Conservation (phyloP, 1,140 invertebrate species). For the Diorhabda sublineata region DNA sequence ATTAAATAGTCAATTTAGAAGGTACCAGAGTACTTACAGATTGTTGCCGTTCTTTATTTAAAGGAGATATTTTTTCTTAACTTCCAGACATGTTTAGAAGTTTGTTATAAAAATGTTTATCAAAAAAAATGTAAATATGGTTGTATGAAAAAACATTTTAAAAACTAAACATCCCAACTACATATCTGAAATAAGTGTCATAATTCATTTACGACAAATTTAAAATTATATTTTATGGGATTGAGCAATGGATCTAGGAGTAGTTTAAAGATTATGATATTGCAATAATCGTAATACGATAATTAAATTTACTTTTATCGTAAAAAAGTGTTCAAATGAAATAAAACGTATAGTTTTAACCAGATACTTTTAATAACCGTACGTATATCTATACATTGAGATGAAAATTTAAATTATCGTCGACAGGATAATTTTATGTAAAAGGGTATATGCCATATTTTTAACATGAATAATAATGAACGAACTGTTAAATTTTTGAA, state of each 20-base stretch:
- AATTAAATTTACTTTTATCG: background rate
- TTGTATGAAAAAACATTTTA: no score
- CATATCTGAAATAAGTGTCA: no score
- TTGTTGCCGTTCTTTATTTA: no score
- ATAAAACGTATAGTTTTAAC: background rate
- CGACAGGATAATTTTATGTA: background rate
- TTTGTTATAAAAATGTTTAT: no score
- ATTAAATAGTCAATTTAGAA: no score
- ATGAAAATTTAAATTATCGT: background rate
- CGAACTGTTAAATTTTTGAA: background rate
- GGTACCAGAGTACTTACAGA: no score
- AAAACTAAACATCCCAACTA: no score
- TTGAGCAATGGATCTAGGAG: background rate
- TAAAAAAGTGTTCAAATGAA: slow-evolving; percentile 1
- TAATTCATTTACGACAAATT: no score
- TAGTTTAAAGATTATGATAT: background rate
- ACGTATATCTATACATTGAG: background rate
- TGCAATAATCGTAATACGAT: background rate
- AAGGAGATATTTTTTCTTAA: no score
- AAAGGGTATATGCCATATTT: background rate
- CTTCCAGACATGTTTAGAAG: no score
- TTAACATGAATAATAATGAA: background rate
- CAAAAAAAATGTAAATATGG: no score
- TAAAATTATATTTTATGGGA: no score
- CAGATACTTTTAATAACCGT: background rate